Evolutionary conservation across 2,797 vertebrate genomes (phyloP), one percentile per base, ranked within the genome.

Genomic region (Chelon auratus): DNA sequence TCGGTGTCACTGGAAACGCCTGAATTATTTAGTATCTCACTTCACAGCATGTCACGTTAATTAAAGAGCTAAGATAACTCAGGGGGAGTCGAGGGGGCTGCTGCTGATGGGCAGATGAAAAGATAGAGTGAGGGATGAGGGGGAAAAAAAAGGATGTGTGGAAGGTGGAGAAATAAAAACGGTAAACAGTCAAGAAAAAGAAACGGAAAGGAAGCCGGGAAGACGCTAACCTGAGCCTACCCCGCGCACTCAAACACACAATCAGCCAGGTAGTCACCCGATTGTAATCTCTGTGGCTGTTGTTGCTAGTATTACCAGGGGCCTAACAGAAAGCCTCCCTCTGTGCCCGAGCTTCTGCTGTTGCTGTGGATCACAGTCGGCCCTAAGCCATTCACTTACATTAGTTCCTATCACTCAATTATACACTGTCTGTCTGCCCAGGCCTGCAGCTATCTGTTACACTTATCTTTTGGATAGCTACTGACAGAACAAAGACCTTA

Each of bases 21-120:
- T 93, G 87, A 87, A 93, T 93, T 92, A 93, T 93, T 93, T 92
- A 93, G 90, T 76, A 84, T 86, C 87, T 90, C 82, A 87, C 88
- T 92, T 90, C 89, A 86, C 89, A 92, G 87, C 78, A 61, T 82
- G 88, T 85, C 81, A 88, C 30, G 62, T 86, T 92, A 92, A 92
- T 93, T 93, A 93, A 92, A 91, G 82, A 84, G 83, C 81, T 89
- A 80, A 85, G 87, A 90, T 90, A 93, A 89, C 81, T 78, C 24
- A 5, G 4, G 36, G 10, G 53, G 18, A 43, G 9, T 20, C 2
- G 24, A 22, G 13, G 59, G 20, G n/a, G 43, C 13, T 5, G 63
- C 52, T 7, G 13, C 63, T 20, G 53, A 72, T 40, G 58, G 62
- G 53, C 55, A 56, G 52, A 77, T 59, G 61, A 75, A 64, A 66